A percentile compares a stretch with the other conserved stretches of the same genome.
Conservation (phyloP, 2,888 invertebrate species). For the Choristoneura rosaceana region DNA sequence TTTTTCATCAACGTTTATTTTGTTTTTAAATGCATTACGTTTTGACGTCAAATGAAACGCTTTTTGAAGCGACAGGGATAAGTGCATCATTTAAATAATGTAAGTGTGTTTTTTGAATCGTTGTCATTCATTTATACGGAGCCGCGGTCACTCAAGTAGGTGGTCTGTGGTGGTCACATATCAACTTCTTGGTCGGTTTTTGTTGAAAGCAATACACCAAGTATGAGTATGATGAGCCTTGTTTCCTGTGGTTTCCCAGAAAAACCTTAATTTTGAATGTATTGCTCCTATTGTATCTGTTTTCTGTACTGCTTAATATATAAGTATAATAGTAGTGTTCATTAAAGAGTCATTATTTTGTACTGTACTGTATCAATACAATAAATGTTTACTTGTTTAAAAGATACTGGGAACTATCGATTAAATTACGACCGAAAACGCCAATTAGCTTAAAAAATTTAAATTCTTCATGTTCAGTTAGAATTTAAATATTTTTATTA, state of each 20-base stretch:
- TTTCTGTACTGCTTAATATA: no score
- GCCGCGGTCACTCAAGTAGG: background rate
- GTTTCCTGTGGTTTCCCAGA: background rate
- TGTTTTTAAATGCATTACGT: slow-evolving; percentile 41
- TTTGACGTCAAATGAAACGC: slow-evolving; percentile 40
- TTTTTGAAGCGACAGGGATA: slow-evolving; percentile 35
- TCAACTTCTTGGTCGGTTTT: background rate
- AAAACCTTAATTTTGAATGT: background rate
- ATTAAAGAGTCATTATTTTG: no score
- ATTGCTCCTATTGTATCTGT: background rate
- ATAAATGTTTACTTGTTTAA: no score
- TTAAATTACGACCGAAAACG: no score
- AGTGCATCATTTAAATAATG: slow-evolving; percentile 39
- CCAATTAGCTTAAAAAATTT: no score
- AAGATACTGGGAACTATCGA: no score
- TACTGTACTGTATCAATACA: no score
- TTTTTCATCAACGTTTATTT: slow-evolving; percentile 62
- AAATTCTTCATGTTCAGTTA: no score
- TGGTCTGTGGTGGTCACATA: slow-evolving; percentile 3
- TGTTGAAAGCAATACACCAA: background rate
- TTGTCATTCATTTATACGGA: slow-evolving; percentile 16
- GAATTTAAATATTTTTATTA: no score
- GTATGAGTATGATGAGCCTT: background rate
- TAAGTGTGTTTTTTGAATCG: slow-evolving; percentile 25
- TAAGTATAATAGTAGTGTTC: no score